Base-by-base conservation (phyloP, 2,113 vertebrate species). In the Dipodomys spectabilis region DNA sequence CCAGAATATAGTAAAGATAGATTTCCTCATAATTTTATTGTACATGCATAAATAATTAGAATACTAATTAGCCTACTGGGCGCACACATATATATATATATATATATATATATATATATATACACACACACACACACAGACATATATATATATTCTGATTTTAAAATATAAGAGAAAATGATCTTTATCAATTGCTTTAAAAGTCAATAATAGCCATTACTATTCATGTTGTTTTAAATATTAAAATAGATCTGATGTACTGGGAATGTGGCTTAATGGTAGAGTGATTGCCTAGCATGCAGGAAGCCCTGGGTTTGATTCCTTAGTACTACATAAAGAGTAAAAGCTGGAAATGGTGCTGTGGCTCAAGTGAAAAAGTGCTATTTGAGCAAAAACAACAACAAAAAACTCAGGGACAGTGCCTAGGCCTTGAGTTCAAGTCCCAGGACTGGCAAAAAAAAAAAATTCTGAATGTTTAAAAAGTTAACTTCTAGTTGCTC, bases 21-120 rank as follows among this genome's bases (percentile, higher is more conserved):
- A 81, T 32, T 86, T 87, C 57, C 22, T 80, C 90, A 87, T 45
- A 60, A 91, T 88, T 83, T 93, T 49, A 83, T 81, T 60, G 49
- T 77, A 84, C 13, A 39, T 20, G 25, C 84, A 83, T 73, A 25
- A 92, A 86, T 82, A 10, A 45, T 87, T 91, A 78, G 13, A 68
- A 83, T 90, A 88, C 65, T 79, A n/a, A n/a, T 92, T 81, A 82
- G 78, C 15, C 62, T 92, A 25, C 32, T 64, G 73, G 10, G n/a
- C 53, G 75, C 0, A 84, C 10, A 49, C 1, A 49, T 2, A 83
- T 0, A 84, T 13, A 39, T 39, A 39, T 39, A n/a, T 39, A 39
- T 39, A 39, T 39, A 57, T 83, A 79, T 18, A n/a, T n/a, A n/a
- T n/a, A n/a, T n/a, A n/a, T n/a, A n/a, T n/a, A n/a, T n/a, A n/a